A percentile compares a stretch with the other conserved stretches of the same genome.
Evolutionary conservation across 30 jellyfish, hydroid and myxozoan species (phyloP).

Genomic region (Clytia hemisphaerica): DNA sequence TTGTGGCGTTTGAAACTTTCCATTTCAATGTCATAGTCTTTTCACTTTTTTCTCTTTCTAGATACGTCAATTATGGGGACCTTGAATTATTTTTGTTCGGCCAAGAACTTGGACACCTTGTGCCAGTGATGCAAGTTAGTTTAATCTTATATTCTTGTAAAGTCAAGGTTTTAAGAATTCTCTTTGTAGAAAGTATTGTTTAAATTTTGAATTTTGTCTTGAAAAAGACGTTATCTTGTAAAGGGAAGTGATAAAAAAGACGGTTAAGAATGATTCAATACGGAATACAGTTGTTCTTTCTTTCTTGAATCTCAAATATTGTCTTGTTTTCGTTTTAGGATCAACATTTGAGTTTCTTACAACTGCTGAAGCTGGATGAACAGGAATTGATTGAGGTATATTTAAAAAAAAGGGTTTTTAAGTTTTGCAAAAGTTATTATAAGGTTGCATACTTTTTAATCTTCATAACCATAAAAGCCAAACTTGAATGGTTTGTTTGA

Average conservation of each 20-base stretch:
- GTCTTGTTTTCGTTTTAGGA: conserved; percentile 28
- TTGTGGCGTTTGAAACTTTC: too few species aligned
- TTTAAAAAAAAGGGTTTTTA: too few species aligned
- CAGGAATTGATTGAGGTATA: conserved; percentile 59
- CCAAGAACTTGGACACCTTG: conserved; percentile 63
- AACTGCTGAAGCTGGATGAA: conserved; percentile 44
- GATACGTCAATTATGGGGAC: conserved; percentile 67
- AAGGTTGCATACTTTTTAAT: too few species aligned
- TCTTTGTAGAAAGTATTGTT: not conserved
- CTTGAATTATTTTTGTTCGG: conserved; percentile 75
- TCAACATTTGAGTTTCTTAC: conserved; percentile 47
- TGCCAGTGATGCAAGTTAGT: conserved; percentile 56
- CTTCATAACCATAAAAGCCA: too few species aligned
- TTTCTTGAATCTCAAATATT: not conserved
- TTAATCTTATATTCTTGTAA: not conserved
- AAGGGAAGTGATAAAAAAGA: not conserved
- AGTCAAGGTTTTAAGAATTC: not conserved
- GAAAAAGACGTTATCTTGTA: not conserved
- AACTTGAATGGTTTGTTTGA: too few species aligned
- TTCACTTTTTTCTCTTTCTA: not conserved
- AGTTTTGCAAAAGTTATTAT: too few species aligned
- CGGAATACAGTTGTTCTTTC: too few species aligned
- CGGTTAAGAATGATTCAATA: too few species aligned
- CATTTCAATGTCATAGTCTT: too few species aligned
- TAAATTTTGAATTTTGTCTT: not conserved